These are phyloP conservation scores for Sander vitreus DNA, from an alignment of 2,113 vertebrate genomes.

Conservation along the genomic window DNA sequence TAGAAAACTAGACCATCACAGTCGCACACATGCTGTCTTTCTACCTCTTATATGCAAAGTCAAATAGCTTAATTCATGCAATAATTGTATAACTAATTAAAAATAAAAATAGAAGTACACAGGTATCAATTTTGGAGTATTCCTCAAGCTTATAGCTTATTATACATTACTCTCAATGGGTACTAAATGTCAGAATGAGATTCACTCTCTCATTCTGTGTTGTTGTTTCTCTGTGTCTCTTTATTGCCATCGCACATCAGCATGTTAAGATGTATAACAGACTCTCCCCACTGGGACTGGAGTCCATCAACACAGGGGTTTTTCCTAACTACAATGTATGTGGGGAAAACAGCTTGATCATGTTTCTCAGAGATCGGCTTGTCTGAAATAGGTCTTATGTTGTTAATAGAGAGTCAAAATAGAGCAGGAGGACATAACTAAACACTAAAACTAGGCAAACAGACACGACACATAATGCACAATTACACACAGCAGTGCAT, in stretches of 20 bases:
- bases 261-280: slow-evolving; percentile 41
- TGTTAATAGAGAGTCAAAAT: slow-evolving; percentile 30
- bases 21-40: neutral
- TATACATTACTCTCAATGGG: slow-evolving; percentile 10
- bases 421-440: neutral
- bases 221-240: slow-evolving; percentile 23
- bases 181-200: slow-evolving; percentile 36
- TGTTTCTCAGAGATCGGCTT: slow-evolving; percentile 19
- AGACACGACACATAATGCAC: neutral
- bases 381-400: neutral
- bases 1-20: neutral
- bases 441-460: neutral
- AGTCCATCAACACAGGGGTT: slow-evolving; percentile 24
- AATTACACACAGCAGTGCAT: neutral
- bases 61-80: slow-evolving; percentile 2
- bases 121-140: slow-evolving; percentile 10
- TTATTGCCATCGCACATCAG: slow-evolving; percentile 39
- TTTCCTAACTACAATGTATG: slow-evolving; percentile 20
- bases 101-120: slow-evolving; percentile 49
- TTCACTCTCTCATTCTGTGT: slow-evolving; percentile 31
- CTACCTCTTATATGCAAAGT: neutral
- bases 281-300: slow-evolving; percentile 36
- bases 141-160: slow-evolving; percentile 20
- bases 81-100: slow-evolving; percentile 47
- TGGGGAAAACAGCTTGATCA: slow-evolving; percentile 15